Evolutionary conservation across 2,888 invertebrate species (phyloP).

Genomic region (Diarsia dahlii): DNA sequence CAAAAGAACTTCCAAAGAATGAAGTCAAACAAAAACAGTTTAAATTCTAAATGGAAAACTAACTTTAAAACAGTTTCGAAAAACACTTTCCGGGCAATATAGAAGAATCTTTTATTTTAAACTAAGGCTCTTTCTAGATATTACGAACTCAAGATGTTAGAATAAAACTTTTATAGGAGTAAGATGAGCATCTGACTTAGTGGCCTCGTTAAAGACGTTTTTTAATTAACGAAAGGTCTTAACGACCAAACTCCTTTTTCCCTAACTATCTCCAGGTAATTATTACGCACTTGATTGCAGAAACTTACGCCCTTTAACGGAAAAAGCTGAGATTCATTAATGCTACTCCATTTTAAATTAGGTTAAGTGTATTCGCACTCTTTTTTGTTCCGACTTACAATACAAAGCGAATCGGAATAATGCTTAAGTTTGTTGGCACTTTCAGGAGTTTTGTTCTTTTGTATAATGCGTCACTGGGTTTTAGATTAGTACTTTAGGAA

Average conservation of each 20-base stretch:
- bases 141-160: conserved; percentile 50
- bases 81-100: conserved; percentile 30
- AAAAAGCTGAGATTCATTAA: conserved; percentile 43
- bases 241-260: conserved; percentile 52
- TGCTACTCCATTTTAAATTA: conserved; percentile 45
- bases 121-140: conserved; percentile 43
- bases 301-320: conserved; percentile 52
- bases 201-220: conserved; percentile 60
- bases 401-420: conserved; percentile 38
- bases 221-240: conserved; percentile 65
- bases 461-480: background rate
- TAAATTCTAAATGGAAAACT: conserved; percentile 38
- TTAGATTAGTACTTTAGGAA: background rate
- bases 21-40: conserved; percentile 34
- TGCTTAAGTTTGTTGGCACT: conserved; percentile 32
- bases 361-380: conserved; percentile 40
- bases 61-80: conserved; percentile 16
- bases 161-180: conserved; percentile 53
- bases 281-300: conserved; percentile 53
- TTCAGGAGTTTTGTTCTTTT: conserved; percentile 22
- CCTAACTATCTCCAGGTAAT: conserved; percentile 54
- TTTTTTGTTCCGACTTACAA: conserved; percentile 36
- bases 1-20: conserved; percentile 4
- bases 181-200: conserved; percentile 53
- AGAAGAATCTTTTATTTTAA: conserved; percentile 17